phyloP scores from a whole-genome alignment of 2,888 invertebrate species.

The Hesperia comma region DNA sequence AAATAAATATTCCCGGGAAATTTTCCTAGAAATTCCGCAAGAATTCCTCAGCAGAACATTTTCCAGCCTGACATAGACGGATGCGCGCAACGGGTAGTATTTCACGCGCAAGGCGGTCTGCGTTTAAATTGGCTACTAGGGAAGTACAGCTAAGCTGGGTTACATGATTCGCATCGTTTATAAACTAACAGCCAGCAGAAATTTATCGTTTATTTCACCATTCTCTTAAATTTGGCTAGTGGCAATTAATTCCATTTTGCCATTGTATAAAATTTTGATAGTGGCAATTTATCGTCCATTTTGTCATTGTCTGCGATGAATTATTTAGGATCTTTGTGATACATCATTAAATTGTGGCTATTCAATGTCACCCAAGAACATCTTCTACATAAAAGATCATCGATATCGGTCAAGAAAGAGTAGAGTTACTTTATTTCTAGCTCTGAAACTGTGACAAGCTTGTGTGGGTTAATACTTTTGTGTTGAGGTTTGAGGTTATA shows the following conservation, averaged over 20 bases:
- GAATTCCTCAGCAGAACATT: slow-evolving; percentile 27
- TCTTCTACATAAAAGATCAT: too few relatives aligned
- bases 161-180: slow-evolving; percentile 25
- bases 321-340: too few relatives aligned
- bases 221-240: not conserved
- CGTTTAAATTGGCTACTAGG: slow-evolving; percentile 33
- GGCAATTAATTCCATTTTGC: not conserved
- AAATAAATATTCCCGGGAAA: slow-evolving; percentile 31
- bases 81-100: slow-evolving; percentile 31
- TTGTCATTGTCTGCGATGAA: too few relatives aligned
- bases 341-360: too few relatives aligned
- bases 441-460: too few relatives aligned
- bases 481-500: too few relatives aligned
- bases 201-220: not conserved
- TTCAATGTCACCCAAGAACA: too few relatives aligned
- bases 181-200: slow-evolving; percentile 20
- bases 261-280: not conserved
- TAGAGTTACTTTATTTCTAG: too few relatives aligned
- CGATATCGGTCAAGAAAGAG: too few relatives aligned
- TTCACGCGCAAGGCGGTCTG: slow-evolving; percentile 29
- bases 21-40: slow-evolving; percentile 26
- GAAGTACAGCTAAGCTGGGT: slow-evolving; percentile 16
- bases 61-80: slow-evolving; percentile 27
- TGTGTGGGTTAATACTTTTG: too few relatives aligned
- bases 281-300: slow-evolving; percentile 1